These are phyloP conservation scores for Bembecia ichneumoniformis DNA, from an alignment of 2,888 invertebrate genomes.

Conservation along the genomic window DNA sequence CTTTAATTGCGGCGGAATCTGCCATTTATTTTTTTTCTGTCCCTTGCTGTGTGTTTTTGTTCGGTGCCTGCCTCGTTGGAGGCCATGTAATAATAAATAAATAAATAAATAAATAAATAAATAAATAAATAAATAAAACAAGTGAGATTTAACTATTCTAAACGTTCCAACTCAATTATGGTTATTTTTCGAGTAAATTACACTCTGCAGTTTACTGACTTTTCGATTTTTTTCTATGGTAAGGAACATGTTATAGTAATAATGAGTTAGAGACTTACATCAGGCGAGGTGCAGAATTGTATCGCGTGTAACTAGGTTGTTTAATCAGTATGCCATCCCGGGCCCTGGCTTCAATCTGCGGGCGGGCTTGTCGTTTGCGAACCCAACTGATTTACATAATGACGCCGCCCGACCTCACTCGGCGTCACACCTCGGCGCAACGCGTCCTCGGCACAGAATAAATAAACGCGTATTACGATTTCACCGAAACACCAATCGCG, in stretches of 20 bases:
- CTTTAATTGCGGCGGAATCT: too few relatives aligned
- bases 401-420: slow-evolving; percentile 19
- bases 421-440: slow-evolving; percentile 7
- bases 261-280: not conserved
- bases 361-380: slow-evolving; percentile 12
- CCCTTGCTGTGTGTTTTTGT: too few relatives aligned
- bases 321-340: slow-evolving; percentile 1
- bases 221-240: too few relatives aligned
- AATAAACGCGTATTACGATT: not conserved
- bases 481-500: too few relatives aligned
- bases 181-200: too few relatives aligned
- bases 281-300: not conserved
- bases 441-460: not conserved
- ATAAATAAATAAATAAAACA: not conserved
- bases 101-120: not conserved
- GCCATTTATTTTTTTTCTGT: too few relatives aligned
- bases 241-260: too few relatives aligned
- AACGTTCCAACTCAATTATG: too few relatives aligned
- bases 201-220: too few relatives aligned
- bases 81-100: not conserved
- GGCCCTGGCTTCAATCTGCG: slow-evolving; percentile 17
- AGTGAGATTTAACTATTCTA: too few relatives aligned
- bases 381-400: slow-evolving; percentile 22
- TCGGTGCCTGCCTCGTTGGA: too few relatives aligned
- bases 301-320: not conserved